Conservation (phyloP, 2,888 invertebrate genomes). For the Perdita meconis region DNA sequence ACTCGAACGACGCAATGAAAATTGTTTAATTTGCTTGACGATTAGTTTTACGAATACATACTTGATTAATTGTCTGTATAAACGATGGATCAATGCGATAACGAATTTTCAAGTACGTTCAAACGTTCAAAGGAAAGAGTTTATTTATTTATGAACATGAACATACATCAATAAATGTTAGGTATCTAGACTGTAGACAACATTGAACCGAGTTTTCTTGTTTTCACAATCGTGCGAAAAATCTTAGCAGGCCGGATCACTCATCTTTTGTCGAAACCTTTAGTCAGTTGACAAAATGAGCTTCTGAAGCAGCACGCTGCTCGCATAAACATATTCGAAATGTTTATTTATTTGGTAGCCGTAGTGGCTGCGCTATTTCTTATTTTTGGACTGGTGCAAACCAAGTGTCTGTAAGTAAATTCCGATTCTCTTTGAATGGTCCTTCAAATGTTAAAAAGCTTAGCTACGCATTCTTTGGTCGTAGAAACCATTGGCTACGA, state of each 20-base stretch:
- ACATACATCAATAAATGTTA: conserved; percentile 44
- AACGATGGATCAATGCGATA: background rate
- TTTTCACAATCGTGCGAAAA: background rate
- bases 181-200: conserved; percentile 19
- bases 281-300: conserved; percentile 44
- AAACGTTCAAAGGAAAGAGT: background rate
- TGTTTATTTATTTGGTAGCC: conserved; percentile 72
- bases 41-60: conserved; percentile 5
- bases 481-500: conserved; percentile 36
- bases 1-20: background rate
- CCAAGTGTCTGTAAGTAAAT: conserved; percentile 71
- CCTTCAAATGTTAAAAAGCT: background rate
- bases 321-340: conserved; percentile 60
- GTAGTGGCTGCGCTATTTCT: conserved; percentile 63
- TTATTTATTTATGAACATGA: conserved; percentile 41
- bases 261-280: conserved; percentile 27
- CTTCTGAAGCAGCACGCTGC: conserved; percentile 35
- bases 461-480: background rate
- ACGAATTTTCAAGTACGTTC: conserved; percentile 3
- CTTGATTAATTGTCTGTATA: conserved; percentile 12
- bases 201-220: conserved; percentile 14
- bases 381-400: conserved; percentile 74
- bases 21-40: conserved; percentile 2
- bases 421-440: background rate
- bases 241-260: conserved; percentile 21